Base-by-base conservation (phyloP, 2,113 vertebrate genomes). In the Pseudorectes ferrugineus region DNA sequence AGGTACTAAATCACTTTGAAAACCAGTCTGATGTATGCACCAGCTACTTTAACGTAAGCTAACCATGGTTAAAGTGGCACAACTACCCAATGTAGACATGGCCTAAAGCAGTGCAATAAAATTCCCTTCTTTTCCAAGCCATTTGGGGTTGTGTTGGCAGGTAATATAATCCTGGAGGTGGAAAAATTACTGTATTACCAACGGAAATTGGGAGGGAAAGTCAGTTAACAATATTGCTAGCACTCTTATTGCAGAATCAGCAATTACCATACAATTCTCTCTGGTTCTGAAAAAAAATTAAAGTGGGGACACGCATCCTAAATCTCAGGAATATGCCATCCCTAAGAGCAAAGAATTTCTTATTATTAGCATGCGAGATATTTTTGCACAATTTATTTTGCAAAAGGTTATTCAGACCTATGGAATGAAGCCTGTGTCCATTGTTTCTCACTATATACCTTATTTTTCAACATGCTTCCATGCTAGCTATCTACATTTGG, bases 81-180 rank as follows among this genome's bases (percentile, higher is more conserved):
- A 93, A 62, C 92, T 90, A 67, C 63, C 63, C 43, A 77, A 80
- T 74, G 85, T 22, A 93, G 86, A 84, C 57, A 42, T 74, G 83
- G 83, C 89, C 91, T 85, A 91, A 92, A 97, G 89, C 73, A 92
- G 16, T 59, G 72, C 70, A 84, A 85, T 96, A 95, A 96, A 72
- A 91, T 90, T 80, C 78, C 70, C 66, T 65, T 72, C 58, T 92
- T 96, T 95, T 92, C 83, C 63, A 95, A 73, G 58, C 49, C 63
- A 58, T 93, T 88, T 92, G 61, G 90, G 62, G 92, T 78, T 93
- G 63, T 86, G 48, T 42, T 95, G 71, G 75, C 59, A 95, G 75
- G 82, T 81, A 78, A 92, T 77, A 48, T 89, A 85, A 89, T 88
- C 51, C 54, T 86, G 26, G 48, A 88, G 67, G 55, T 92, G 59